Evolutionary conservation across 2,888 invertebrate species (phyloP).

Genomic region (Empis stercorea): DNA sequence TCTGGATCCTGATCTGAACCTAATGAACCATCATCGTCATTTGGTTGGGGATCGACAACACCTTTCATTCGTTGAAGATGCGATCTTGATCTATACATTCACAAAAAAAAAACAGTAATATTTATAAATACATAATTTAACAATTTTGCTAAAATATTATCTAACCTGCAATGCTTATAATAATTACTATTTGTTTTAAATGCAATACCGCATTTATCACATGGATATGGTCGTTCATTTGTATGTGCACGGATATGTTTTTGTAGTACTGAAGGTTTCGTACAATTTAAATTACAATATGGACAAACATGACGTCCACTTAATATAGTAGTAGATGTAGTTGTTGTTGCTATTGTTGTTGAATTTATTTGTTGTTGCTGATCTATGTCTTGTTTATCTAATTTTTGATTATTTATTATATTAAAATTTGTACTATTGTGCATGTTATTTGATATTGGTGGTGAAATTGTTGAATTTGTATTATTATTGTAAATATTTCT

Average conservation of each 20-base stretch:
- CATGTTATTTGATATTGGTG: background rate
- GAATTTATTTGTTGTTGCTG: constrained; percentile 1
- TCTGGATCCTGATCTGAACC: constrained; percentile 47
- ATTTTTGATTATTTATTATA: constrained; percentile 10
- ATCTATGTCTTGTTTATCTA: constrained; percentile 2
- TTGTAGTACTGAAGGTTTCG: constrained; percentile 85
- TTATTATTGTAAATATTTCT: constrained; percentile 14
- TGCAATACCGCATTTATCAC: constrained; percentile 77
- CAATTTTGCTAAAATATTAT: background rate
- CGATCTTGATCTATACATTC: constrained; percentile 47
- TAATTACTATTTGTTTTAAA: constrained; percentile 90
- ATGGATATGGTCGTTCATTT: constrained; percentile 84
- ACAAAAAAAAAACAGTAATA: background rate
- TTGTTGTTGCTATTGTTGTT: constrained; percentile 12
- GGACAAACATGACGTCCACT: constrained; percentile 69
- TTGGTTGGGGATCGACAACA: constrained; percentile 40
- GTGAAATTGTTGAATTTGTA: constrained; percentile 1
- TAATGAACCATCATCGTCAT: constrained; percentile 45
- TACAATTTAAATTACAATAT: constrained; percentile 78
- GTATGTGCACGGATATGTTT: constrained; percentile 92
- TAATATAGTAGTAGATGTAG: constrained; percentile 7
- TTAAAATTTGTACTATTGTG: constrained; percentile 4
- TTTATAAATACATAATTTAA: background rate
- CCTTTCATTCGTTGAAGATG: constrained; percentile 55
- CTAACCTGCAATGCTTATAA: constrained; percentile 67